phyloP scores from a whole-genome alignment of 2,797 vertebrate genomes.

The Garrulus glandarius region DNA sequence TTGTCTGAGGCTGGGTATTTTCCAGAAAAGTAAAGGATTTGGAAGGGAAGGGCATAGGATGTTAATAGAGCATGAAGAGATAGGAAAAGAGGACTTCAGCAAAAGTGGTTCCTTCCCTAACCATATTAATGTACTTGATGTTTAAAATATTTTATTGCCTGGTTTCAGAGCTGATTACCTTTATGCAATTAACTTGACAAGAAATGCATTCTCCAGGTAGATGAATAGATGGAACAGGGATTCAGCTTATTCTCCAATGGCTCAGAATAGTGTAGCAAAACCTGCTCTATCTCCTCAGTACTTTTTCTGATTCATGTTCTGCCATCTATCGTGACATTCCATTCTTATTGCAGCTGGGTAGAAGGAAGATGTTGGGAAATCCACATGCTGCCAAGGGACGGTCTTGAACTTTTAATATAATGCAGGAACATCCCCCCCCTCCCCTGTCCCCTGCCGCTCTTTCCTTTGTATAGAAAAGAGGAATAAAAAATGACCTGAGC shows the following conservation, averaged over 20 bases:
- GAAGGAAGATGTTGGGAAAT: not conserved
- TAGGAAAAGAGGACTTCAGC: not conserved
- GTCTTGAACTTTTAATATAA: not conserved
- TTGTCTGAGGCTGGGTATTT: not conserved
- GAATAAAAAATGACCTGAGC: not conserved
- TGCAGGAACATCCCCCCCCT: fast-evolving
- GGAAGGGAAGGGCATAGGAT: not conserved
- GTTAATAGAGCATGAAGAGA: not conserved
- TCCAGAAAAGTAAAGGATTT: not conserved
- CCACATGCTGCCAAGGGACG: not conserved
- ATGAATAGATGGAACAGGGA: not conserved
- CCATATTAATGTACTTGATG: not conserved
- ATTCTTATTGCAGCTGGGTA: not conserved
- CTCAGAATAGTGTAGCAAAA: not conserved
- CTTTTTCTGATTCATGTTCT: not conserved
- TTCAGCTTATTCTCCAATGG: not conserved
- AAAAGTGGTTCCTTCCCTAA: not conserved
- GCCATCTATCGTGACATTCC: not conserved
- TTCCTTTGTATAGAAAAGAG: not conserved
- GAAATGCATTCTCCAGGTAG: not conserved
- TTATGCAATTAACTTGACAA: not conserved
- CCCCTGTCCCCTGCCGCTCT: not conserved
- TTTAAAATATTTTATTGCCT: conserved; percentile 7
- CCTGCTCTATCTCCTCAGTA: not conserved
- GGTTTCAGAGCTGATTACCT: not conserved